phyloP scores from a whole-genome alignment of 2,113 vertebrate species.

The Pseudorhombus dupliciocellatus region DNA sequence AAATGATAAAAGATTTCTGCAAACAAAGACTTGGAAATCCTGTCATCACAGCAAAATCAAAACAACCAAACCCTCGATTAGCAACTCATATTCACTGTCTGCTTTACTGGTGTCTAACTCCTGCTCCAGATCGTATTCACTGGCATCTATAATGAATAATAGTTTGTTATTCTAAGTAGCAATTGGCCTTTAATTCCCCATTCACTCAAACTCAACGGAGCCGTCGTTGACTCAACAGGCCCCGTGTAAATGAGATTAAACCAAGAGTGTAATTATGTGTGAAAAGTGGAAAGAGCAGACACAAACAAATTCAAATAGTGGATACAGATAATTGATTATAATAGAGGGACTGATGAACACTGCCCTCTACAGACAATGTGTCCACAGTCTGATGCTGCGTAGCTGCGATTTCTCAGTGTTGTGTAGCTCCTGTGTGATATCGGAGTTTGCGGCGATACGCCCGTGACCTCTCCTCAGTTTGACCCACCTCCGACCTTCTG shows the following conservation, averaged over 20 bases:
- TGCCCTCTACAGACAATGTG: neutral
- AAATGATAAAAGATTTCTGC: neutral
- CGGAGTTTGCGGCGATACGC: too few species aligned
- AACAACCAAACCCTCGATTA: neutral
- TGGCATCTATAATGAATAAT: neutral
- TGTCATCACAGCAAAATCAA: neutral
- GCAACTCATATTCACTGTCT: neutral
- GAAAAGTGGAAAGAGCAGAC: neutral
- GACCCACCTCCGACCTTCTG: too few species aligned
- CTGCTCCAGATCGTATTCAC: neutral
- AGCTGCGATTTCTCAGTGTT: neutral
- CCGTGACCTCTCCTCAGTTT: too few species aligned
- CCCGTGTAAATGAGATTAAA: slow-evolving; percentile 4
- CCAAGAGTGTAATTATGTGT: slow-evolving; percentile 8
- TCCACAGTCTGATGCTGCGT: neutral
- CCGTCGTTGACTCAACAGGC: neutral
- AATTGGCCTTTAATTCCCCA: slow-evolving; percentile 4
- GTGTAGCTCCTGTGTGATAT: neutral
- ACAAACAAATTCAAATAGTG: slow-evolving; percentile 4
- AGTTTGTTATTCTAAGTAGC: neutral
- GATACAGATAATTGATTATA: neutral
- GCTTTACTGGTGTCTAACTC: neutral
- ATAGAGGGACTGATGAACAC: neutral
- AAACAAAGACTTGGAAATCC: neutral
- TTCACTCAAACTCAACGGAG: neutral